A percentile compares a stretch with the other conserved stretches of the same genome.
Evolutionary conservation across 1,140 invertebrate genomes (phyloP).

Genomic region (Palaemon carinicauda): DNA sequence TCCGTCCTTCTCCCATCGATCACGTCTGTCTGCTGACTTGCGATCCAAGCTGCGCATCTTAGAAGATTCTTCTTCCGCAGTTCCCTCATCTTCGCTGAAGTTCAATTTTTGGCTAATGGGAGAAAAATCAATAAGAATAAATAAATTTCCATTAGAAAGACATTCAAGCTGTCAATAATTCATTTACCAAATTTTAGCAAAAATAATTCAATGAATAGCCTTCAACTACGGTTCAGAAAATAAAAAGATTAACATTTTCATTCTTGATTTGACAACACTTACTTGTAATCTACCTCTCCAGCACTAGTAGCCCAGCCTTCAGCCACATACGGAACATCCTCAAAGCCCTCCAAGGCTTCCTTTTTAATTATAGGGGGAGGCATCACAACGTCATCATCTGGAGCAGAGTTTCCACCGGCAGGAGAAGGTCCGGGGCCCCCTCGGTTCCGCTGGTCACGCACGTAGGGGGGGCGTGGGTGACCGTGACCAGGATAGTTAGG

Average conservation of each 20-base stretch:
- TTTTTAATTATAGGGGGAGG: conserved; percentile 56
- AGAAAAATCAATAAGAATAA: background rate
- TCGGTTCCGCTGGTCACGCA: conserved; percentile 37
- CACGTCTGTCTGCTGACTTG: conserved; percentile 24
- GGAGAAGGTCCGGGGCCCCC: conserved; percentile 19
- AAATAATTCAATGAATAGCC: too few relatives aligned
- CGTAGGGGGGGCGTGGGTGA: conserved; percentile 37
- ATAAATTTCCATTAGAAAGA: too few relatives aligned
- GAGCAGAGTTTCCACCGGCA: background rate
- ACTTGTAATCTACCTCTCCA: conserved; percentile 55
- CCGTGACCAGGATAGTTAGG: conserved; percentile 43
- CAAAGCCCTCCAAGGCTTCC: conserved; percentile 53
- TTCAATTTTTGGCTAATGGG: conserved; percentile 67
- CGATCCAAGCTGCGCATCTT: conserved; percentile 16
- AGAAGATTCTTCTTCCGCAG: conserved; percentile 50
- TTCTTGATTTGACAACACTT: background rate
- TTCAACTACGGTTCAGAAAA: too few relatives aligned
- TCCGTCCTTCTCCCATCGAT: conserved; percentile 44
- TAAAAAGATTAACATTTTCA: too few relatives aligned
- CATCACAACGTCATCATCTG: conserved; percentile 45
- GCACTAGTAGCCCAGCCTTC: conserved; percentile 55
- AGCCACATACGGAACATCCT: conserved; percentile 33
- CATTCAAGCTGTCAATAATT: too few relatives aligned
- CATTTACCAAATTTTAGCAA: too few relatives aligned
- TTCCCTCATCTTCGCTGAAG: conserved; percentile 69